Evolutionary conservation across 2,113 vertebrate genomes (phyloP), one percentile per base, ranked within the genome.

Genomic region (Rhineura floridana): DNA sequence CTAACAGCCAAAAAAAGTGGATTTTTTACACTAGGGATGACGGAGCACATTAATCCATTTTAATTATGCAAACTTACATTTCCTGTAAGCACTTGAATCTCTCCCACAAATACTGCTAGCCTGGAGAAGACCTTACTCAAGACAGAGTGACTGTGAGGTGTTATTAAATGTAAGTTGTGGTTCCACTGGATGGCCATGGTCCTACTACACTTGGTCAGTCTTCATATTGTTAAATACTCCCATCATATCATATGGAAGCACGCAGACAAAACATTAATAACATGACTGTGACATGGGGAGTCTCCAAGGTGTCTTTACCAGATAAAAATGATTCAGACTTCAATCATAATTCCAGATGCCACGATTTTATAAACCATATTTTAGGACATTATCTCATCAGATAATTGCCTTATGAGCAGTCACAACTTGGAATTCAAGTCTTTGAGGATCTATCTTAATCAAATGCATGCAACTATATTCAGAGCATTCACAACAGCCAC

Each of bases 401-500:
- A 36, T 39, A 48, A 17, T 81, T 48, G 83, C 48, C 28, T 69
- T 76, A 88, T 2, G 69, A 62, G 55, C 48, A 8, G 10, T 69
- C 85, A 19, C 44, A 89, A 82, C 80, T 2, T 2, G 25, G 3
- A 39, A 48, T 42, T 28, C 6, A 42, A n/a, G 28, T 83, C 89
- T 69, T 72, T 86, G 52, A 81, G 76, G 86, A 80, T 59, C 48
- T 12, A 52, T 83, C 17, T 67, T 73, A 89, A 89, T 81, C 25
- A 79, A 50, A 77, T 80, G 81, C 62, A 85, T 59, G 3, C 86
- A 84, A 67, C 59, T 90, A 39, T 33, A 62, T 89, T 84, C 81
- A 75, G 15, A 10, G 7, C 17, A 83, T 3, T 77, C 21, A 88
- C 23, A 6, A 73, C 44, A 39, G 30, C 15, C 81, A 33, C 79